These are phyloP conservation scores for Glaucidium brasilianum DNA, from an alignment of 2,113 vertebrate genomes.

Conservation along the genomic window DNA sequence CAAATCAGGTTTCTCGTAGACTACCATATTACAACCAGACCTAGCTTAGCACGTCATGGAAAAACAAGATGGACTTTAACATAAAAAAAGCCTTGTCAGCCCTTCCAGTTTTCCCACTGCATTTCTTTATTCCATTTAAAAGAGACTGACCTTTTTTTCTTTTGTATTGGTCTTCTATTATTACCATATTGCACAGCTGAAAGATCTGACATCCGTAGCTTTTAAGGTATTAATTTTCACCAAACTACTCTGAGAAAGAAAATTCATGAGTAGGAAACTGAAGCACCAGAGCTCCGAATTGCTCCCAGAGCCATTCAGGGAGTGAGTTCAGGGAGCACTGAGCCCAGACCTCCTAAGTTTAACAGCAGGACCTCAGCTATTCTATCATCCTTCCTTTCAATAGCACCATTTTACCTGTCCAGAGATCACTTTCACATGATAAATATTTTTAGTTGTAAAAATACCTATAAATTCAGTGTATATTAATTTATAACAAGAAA, in stretches of 20 bases:
- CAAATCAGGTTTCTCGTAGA: not conserved
- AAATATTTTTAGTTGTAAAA: not conserved
- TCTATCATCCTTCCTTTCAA: conserved; percentile 33
- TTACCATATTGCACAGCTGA: not conserved
- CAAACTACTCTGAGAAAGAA: conserved; percentile 26
- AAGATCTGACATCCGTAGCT: conserved; percentile 22
- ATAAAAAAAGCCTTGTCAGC: not conserved
- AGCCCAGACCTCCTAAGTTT: not conserved
- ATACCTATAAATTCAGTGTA: not conserved
- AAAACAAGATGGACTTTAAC: not conserved
- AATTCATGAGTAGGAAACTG: conserved; percentile 53
- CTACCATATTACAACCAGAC: not conserved
- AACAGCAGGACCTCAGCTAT: conserved; percentile 17
- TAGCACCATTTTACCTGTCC: not conserved
- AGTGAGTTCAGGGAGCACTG: not conserved
- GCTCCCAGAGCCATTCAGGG: conserved; percentile 5
- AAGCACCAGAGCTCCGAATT: not conserved
- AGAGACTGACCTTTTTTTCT: conserved; percentile 1
- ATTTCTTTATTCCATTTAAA: conserved; percentile 10
- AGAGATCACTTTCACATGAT: conserved; percentile 24
- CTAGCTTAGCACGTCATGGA: not conserved
- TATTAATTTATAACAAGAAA: not conserved
- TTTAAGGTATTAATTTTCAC: conserved; percentile 44
- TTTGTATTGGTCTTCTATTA: conserved; percentile 13
- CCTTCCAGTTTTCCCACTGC: conserved; percentile 21